phyloP scores from a whole-genome alignment of 2,113 vertebrate genomes.

The Sorex araneus region DNA sequence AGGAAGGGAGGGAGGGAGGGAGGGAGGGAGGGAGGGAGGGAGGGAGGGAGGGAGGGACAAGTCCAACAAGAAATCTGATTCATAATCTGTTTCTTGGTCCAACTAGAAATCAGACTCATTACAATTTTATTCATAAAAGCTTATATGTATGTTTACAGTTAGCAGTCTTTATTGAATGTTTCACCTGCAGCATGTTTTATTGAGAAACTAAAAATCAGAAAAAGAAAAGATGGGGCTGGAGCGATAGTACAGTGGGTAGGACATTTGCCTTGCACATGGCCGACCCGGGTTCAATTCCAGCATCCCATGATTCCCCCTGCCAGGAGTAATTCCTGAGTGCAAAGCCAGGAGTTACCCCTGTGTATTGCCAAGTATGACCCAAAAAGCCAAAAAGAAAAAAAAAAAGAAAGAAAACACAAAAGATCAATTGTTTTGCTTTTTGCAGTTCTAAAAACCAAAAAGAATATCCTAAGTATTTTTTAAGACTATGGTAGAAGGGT shows the following conservation, averaged over 20 bases:
- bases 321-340: no score
- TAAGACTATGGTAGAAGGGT: neutral
- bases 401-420: no score
- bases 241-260: no score
- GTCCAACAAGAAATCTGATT: no score
- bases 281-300: no score
- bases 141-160: neutral
- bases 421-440: conserved; percentile 21
- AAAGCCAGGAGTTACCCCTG: no score
- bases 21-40: no score
- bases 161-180: conserved; percentile 15
- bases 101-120: conserved; percentile 13
- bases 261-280: no score
- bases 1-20: no score
- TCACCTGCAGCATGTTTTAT: conserved; percentile 48
- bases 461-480: neutral
- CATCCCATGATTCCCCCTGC: no score
- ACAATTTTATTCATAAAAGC: conserved; percentile 48
- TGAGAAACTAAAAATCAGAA: conserved; percentile 55
- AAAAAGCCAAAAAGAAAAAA: neutral
- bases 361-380: no score
- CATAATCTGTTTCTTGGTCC: neutral
- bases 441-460: conserved; percentile 30
- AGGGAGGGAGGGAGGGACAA: no score
- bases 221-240: neutral